Evolutionary conservation across 2,113 vertebrate genomes (phyloP).

Genomic region (Toxotes chatareus): DNA sequence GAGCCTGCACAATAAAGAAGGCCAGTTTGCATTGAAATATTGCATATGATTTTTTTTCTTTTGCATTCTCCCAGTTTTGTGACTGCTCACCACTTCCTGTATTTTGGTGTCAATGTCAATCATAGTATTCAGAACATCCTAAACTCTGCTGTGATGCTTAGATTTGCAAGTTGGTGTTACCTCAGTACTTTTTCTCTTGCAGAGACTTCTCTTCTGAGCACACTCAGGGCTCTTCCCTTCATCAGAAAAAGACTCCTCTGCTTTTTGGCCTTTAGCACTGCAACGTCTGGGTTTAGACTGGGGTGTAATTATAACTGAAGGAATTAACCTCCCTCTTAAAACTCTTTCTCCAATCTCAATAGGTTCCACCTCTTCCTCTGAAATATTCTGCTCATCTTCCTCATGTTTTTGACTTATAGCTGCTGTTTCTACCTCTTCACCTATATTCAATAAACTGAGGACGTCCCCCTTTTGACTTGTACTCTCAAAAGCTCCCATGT

Average conservation of each 20-base stretch:
- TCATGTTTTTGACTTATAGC: constrained; percentile 17
- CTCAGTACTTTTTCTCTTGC: constrained; percentile 29
- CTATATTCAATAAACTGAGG: constrained; percentile 66
- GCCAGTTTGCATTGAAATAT: too few relatives aligned
- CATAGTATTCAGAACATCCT: not conserved
- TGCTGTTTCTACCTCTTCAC: constrained; percentile 66
- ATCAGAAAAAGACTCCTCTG: not conserved
- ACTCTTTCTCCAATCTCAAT: constrained; percentile 77
- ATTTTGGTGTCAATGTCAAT: not conserved
- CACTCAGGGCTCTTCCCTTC: not conserved
- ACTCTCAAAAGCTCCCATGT: not conserved
- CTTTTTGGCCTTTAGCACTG: not conserved
- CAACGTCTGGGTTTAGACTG: not conserved
- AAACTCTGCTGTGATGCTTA: constrained; percentile 36
- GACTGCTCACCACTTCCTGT: not conserved
- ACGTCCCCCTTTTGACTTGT: constrained; percentile 46
- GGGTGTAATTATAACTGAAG: constrained; percentile 22
- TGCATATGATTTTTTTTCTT: too few relatives aligned
- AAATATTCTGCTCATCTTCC: constrained; percentile 16
- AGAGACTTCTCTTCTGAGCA: not conserved
- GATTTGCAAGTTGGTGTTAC: constrained; percentile 13
- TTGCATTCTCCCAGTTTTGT: too few relatives aligned
- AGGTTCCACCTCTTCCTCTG: constrained; percentile 27
- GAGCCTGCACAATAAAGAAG: too few relatives aligned
- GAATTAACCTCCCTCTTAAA: constrained; percentile 74